Base-by-base conservation (phyloP, 2,797 vertebrate species). In the Pyrocephalus nanus region DNA sequence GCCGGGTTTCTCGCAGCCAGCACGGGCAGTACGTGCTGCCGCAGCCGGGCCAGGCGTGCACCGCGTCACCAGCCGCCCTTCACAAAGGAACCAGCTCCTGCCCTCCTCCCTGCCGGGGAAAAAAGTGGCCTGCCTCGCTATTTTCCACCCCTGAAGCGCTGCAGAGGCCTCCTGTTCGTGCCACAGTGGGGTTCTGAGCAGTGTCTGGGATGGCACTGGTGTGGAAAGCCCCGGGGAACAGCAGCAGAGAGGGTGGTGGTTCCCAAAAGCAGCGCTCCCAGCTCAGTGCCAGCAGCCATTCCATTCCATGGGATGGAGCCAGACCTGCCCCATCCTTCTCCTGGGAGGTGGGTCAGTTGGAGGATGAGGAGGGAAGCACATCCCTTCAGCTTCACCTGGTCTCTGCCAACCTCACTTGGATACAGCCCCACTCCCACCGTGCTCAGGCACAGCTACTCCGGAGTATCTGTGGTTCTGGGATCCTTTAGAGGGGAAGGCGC, bases 1-100 rank as follows among this genome's bases (percentile, higher is more conserved):
- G 77, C 81, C 8, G 19, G 76, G 45, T 90, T 43, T 22, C 34
- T 27, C 91, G 87, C 86, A 92, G 81, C 45, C 87, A 94, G 73
- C 83, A 51, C 54, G 29, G 58, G 34, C 69, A 53, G 77, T 6
- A 47, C 0, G 8, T 6, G 38, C 51, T 70, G 74, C 65, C 22
- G 13, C 40, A 12, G 67, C 81, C 74, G 42, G 75, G 30, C 79
- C 57, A 18, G 79, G 76, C 22, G 13, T 47, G 66, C 36, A 32
- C 11, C 12, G 15, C 1, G 0, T 1, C 40, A 53, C 55, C 9
- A 1, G 57, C 62, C 73, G 9, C 0, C 1, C 78, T 86, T 43
- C 38, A 40, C 69, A 27, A 29, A 73, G 32, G 45, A 79, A 22
- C 42, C 47, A 83, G 62, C 15, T 25, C 25, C 75, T 43, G 50